Conservation (phyloP, 2,113 vertebrate genomes). For the Arvicanthis niloticus region DNA sequence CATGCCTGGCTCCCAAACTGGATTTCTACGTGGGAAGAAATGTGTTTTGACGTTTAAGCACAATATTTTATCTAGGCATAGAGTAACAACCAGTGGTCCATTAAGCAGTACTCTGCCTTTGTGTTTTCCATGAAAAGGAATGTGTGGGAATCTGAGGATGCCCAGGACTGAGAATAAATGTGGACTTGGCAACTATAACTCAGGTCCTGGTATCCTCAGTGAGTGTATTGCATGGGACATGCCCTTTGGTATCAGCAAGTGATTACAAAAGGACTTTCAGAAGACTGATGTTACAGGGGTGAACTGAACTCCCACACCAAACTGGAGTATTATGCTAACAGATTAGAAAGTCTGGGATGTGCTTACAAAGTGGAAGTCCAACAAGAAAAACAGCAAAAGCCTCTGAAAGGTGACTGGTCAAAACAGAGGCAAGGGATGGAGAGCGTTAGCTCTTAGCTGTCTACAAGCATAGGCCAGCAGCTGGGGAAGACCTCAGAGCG, state of each 20-base stretch:
- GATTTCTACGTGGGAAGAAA: background rate
- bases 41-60: background rate
- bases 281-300: background rate
- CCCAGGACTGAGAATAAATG: background rate
- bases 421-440: background rate
- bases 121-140: background rate
- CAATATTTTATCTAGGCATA: background rate
- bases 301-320: background rate
- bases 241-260: background rate
- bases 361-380: background rate
- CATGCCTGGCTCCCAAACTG: background rate
- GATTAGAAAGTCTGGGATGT: background rate
- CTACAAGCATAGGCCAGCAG: background rate
- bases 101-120: background rate
- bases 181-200: background rate
- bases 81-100: background rate
- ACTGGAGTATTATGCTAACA: background rate
- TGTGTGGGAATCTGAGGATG: background rate
- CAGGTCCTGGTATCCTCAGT: background rate
- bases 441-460: background rate
- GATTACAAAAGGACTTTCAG: background rate
- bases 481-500: background rate
- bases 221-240: background rate
- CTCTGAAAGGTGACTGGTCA: background rate
- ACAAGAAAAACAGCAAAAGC: background rate